phyloP scores from a whole-genome alignment of 2,113 vertebrate genomes.

The Brachyistius frenatus region DNA sequence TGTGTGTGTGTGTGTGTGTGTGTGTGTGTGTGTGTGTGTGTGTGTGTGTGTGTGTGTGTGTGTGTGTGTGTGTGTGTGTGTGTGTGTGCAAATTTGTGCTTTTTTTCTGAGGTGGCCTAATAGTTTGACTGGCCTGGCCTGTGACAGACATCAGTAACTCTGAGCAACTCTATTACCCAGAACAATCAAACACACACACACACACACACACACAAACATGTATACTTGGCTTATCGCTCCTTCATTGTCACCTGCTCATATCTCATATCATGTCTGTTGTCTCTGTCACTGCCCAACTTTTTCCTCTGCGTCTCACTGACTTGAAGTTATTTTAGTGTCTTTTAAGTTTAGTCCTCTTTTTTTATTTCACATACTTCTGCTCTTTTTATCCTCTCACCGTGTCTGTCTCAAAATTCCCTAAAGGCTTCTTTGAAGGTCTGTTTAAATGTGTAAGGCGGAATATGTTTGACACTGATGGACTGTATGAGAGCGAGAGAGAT shows the following conservation, averaged over 20 bases:
- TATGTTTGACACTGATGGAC: slow-evolving; percentile 28
- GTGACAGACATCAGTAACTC: slow-evolving; percentile 69
- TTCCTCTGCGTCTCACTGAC: slow-evolving; percentile 2
- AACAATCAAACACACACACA: slow-evolving; percentile 27
- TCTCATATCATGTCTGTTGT: slow-evolving; percentile 5
- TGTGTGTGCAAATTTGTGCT: not conserved
- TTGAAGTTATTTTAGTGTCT: slow-evolving; percentile 13
- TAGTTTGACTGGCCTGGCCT: slow-evolving; percentile 44
- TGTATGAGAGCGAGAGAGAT: not conserved
- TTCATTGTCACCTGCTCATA: slow-evolving; percentile 31
- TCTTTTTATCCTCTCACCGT: slow-evolving; percentile 7
- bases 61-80: not conserved
- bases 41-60: not conserved
- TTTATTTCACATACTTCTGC: slow-evolving; percentile 6
- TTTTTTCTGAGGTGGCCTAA: slow-evolving; percentile 37
- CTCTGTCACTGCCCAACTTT: slow-evolving; percentile 25
- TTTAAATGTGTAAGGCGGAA: slow-evolving; percentile 21
- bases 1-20: not conserved
- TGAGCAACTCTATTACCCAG: slow-evolving; percentile 59
- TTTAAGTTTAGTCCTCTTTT: not conserved
- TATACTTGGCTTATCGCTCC: slow-evolving; percentile 12
- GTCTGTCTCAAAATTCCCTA: slow-evolving; percentile 18
- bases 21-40: not conserved
- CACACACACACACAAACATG: slow-evolving; percentile 7
- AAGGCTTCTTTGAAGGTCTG: slow-evolving; percentile 31